A percentile compares a stretch with the other conserved stretches of the same genome.
Evolutionary conservation across 2,113 vertebrate genomes (phyloP).

Genomic region (Zosterops pallidus): DNA sequence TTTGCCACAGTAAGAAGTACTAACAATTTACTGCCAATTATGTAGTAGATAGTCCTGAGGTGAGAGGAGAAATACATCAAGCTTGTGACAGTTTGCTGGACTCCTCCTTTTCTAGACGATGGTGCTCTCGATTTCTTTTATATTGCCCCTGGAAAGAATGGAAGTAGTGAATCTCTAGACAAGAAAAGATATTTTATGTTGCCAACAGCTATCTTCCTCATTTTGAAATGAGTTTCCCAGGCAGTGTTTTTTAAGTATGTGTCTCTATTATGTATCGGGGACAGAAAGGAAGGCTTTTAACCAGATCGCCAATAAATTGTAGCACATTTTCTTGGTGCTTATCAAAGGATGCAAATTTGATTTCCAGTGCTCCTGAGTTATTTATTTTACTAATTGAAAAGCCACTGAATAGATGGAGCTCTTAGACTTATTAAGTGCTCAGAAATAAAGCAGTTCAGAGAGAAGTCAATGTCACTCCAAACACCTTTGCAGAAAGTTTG

Average conservation of each 20-base stretch:
- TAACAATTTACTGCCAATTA: slow-evolving; percentile 47
- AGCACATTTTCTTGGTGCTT: not conserved
- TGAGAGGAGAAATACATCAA: slow-evolving; percentile 12
- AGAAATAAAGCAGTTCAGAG: not conserved
- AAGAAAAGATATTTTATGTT: not conserved
- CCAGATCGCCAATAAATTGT: not conserved
- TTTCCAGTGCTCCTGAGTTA: not conserved
- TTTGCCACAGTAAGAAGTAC: not conserved
- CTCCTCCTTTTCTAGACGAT: not conserved
- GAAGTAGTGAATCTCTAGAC: not conserved
- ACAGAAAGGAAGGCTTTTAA: not conserved
- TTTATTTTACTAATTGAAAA: not conserved
- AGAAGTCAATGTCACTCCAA: not conserved
- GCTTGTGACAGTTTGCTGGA: not conserved
- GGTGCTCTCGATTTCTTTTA: not conserved
- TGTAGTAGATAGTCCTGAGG: not conserved
- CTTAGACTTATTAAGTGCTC: not conserved
- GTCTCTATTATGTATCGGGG: not conserved
- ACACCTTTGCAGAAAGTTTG: not conserved
- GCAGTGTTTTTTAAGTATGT: not conserved
- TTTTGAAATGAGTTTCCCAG: not conserved
- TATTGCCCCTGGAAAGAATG: not conserved
- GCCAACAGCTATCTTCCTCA: not conserved
- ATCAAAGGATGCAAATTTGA: not conserved
- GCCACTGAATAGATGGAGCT: not conserved